A percentile compares a stretch with the other conserved stretches of the same genome.
phyloP scores from a whole-genome alignment of 2,113 vertebrate genomes.

The Brachyistius frenatus region DNA sequence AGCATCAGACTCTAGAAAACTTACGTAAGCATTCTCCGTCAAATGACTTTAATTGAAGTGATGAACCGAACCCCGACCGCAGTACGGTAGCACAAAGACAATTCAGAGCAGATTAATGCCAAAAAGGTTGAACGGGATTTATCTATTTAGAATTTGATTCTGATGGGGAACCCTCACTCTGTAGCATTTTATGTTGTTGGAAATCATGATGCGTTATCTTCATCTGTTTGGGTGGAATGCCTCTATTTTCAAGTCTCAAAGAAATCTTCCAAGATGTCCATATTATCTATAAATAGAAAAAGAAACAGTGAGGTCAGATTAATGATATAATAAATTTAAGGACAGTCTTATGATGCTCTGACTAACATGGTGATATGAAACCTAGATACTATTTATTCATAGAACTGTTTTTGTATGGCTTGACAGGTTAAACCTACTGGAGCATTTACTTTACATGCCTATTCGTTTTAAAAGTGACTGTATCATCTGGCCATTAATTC shows the following conservation, averaged over 20 bases:
- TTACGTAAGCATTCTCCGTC: neutral
- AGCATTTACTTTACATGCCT: too few species aligned
- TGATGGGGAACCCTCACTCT: conserved; percentile 73
- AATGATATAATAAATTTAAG: neutral
- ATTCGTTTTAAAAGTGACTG: too few species aligned
- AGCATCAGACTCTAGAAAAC: neutral
- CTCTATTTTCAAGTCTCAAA: conserved; percentile 67
- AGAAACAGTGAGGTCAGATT: neutral
- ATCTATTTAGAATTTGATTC: neutral
- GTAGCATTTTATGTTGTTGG: conserved; percentile 76
- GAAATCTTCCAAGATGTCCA: conserved; percentile 87
- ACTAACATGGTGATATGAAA: too few species aligned
- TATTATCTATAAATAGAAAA: conserved; percentile 70
- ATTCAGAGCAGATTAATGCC: neutral
- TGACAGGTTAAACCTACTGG: too few species aligned
- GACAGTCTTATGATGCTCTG: neutral
- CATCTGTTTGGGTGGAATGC: conserved; percentile 77
- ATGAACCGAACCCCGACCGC: neutral
- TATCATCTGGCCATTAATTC: too few species aligned
- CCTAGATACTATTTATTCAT: too few species aligned
- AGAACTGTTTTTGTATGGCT: too few species aligned
- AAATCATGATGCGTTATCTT: conserved; percentile 80
- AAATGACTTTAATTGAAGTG: neutral
- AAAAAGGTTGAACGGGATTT: too few species aligned
- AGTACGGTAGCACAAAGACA: neutral